Evolutionary conservation across 2,888 invertebrate genomes (phyloP), one percentile per base, ranked within the genome.

Genomic region (Xestia ashworthii): DNA sequence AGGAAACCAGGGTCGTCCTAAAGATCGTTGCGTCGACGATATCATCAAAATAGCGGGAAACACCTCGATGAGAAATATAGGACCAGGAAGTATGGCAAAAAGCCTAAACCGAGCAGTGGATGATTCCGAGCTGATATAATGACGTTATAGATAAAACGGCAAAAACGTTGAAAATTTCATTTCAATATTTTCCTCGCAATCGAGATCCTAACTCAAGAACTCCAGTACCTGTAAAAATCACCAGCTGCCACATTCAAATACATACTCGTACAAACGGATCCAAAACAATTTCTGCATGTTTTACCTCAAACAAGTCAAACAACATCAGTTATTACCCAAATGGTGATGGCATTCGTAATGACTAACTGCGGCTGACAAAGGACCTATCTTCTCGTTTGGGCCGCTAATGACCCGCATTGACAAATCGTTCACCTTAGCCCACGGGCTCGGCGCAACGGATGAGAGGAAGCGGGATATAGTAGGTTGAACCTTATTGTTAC

Each of bases 351-450:
- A 81, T 70, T 76, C 74, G 72, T 89, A 85, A 89, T 86, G 89
- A 88, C 81, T 85, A 86, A 88, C 83, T 80, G 68, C 74, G 87
- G 88, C 90, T 92, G 65, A 88, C 89, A 88, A 89, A 89, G 80
- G 66, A 89, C 89, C 89, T 82, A 83, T 87, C 84, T 74, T 84
- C 87, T 85, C 83, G 89, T 89, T 92, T 88, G 88, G 86, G 77
- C 68, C 87, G 89, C 90, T 94, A 93, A 94, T 94, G 93, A 93
- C 92, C 90, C 86, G 90, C 89, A 90, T 94, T 93, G 94, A 94
- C 91, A 93, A 94, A 95, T 93, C 95, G 89, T 95, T 95, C 94
- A 95, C 94, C 95, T 91, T 90, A 93, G 90, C 93, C 92, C 92
- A 92, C 92, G 88, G 62, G 16, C 11, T 53, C 25, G 71, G 25